Evolutionary conservation across 2,797 vertebrate genomes (phyloP), one percentile per base, ranked within the genome.

Genomic region (Pelodytes ibericus): DNA sequence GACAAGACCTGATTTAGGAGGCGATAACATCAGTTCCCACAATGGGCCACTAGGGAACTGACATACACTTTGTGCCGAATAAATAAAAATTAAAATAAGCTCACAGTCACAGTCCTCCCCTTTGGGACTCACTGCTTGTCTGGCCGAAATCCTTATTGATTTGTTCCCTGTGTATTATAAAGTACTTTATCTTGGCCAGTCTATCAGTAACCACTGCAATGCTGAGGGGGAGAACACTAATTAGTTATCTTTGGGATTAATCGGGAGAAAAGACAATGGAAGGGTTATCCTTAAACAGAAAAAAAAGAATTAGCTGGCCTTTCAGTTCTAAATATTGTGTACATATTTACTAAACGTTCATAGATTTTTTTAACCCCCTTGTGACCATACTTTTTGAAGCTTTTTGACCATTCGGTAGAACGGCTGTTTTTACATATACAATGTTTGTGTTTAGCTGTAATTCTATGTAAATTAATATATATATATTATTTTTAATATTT

Each of bases 121-220:
- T 22, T 20, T 69, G 70, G 75, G 59, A 18, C 49, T 20, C 18
- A 25, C 56, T 67, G 69, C 57, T 72, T 78, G 69, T 59, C 75
- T 67, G 56, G 63, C 75, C 60, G 24, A 67, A 77, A 78, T 72
- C 62, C 70, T 72, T 65, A 78, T 78, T 78, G 70, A 78, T 78
- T 72, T 78, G 69, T 65, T 77, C 75, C 30, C 22, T 72, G 69
- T 61, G 70, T 72, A 70, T 67, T 78, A 78, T 49, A 78, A 72
- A 78, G 69, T 66, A 72, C 75, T 72, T 72, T 71, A 78, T 72
- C 62, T 72, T 78, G 63, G 70, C 62, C 49, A 72, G 69, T 72
- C 61, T 77, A 78, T 78, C 20, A 72, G 72, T 78, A 78, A 78
- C 75, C 69, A 70, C 41, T 33, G 6, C 16, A 39, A 8, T 68